Percentiles rank a stretch among this genome's conserved stretches.
These are phyloP conservation scores for Punctoribates punctum DNA, from an alignment of 2,888 invertebrate genomes.

Conservation along the genomic window DNA sequence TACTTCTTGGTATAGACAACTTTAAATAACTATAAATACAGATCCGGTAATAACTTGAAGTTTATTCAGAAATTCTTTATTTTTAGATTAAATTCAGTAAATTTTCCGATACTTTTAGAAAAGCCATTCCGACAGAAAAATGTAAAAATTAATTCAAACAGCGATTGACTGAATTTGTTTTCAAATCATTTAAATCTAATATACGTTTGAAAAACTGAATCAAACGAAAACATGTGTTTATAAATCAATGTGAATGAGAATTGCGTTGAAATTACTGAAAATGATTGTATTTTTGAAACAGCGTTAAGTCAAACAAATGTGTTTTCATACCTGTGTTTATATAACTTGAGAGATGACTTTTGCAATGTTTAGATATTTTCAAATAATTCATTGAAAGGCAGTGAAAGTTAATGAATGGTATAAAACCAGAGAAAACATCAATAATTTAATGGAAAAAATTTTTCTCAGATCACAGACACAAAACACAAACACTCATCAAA, in stretches of 20 bases:
- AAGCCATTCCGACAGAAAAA: background rate
- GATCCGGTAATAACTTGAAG: no score
- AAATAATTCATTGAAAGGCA: background rate
- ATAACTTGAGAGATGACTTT: background rate
- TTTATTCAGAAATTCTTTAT: no score
- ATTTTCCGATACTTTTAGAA: no score
- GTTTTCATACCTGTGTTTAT: conserved; percentile 13
- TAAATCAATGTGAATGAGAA: background rate
- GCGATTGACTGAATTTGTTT: no score
- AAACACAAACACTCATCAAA: conserved; percentile 7
- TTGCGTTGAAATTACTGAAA: background rate
- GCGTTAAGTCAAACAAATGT: background rate
- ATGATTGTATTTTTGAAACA: background rate
- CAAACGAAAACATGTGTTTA: background rate
- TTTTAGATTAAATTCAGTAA: no score
- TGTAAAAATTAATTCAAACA: background rate
- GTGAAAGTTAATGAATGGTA: background rate
- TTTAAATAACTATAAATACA: no score
- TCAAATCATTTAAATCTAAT: background rate
- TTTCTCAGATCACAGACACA: conserved; percentile 8
- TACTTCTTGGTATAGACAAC: no score
- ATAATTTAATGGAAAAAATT: background rate
- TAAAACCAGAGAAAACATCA: background rate
- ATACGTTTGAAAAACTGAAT: background rate
- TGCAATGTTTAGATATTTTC: background rate